Conservation (phyloP, 2,888 invertebrate genomes). For the Thelaira solivaga region DNA sequence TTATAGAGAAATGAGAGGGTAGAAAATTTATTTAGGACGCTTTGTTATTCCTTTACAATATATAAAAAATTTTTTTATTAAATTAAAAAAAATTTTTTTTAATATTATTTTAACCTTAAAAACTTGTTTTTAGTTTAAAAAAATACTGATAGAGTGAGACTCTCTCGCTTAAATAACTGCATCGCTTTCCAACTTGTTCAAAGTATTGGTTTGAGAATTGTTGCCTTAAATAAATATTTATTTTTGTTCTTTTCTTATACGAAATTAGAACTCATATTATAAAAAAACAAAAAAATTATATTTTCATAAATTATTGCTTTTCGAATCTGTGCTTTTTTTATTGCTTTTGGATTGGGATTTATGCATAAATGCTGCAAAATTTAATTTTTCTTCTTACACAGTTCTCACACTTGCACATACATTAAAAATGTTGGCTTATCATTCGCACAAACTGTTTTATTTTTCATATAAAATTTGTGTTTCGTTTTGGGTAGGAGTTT, state of each 20-base stretch:
- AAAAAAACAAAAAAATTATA: neutral
- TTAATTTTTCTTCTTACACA: neutral
- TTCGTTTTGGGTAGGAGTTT: neutral
- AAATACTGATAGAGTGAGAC: too few relatives aligned
- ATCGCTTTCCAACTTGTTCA: neutral
- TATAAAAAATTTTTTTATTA: too few relatives aligned
- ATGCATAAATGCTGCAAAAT: conserved; percentile 23
- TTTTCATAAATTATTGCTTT: conserved; percentile 21
- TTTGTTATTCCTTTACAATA: too few relatives aligned
- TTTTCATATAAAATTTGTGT: neutral
- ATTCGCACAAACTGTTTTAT: neutral
- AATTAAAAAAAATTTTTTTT: too few relatives aligned
- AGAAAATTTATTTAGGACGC: too few relatives aligned
- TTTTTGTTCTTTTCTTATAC: neutral
- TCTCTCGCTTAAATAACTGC: too few relatives aligned
- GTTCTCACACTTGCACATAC: neutral
- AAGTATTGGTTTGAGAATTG: neutral
- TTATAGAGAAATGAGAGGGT: too few relatives aligned
- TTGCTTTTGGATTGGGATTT: neutral
- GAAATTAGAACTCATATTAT: neutral
- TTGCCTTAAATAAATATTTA: neutral
- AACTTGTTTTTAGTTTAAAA: too few relatives aligned
- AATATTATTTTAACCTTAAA: too few relatives aligned
- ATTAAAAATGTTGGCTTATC: too few relatives aligned
- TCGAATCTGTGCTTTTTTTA: neutral